phyloP scores from a whole-genome alignment of 2,888 invertebrate genomes.

The Scotopteryx bipunctaria region DNA sequence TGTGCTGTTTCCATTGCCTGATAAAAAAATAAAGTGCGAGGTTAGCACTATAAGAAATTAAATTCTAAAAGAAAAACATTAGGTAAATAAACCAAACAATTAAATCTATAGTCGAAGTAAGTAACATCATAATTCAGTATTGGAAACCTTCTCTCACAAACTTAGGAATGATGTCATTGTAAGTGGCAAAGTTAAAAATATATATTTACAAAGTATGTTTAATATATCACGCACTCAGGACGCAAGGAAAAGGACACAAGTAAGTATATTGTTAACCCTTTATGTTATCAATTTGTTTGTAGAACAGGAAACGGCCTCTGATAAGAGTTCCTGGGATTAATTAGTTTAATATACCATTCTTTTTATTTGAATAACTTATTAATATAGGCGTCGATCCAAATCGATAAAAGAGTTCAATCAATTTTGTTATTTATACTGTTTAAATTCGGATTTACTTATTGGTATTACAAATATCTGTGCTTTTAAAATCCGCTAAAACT shows the following conservation, averaged over 20 bases:
- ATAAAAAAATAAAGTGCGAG: no score
- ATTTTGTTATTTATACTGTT: no score
- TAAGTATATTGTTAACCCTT: constrained; percentile 75
- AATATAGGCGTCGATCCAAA: not conserved
- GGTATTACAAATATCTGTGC: no score
- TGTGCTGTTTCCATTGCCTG: no score
- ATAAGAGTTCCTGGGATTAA: constrained; percentile 24
- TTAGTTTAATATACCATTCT: constrained; percentile 3
- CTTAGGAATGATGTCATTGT: not conserved
- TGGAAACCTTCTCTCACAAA: not conserved
- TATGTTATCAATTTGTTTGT: constrained; percentile 16
- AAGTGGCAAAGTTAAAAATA: not conserved
- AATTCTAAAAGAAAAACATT: no score
- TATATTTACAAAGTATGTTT: constrained; percentile 18
- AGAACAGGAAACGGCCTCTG: constrained; percentile 25
- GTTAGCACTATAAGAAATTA: no score
- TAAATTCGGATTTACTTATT: no score
- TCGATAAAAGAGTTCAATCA: no score
- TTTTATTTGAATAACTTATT: not conserved
- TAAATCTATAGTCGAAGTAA: no score
- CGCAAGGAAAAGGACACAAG: constrained; percentile 90
- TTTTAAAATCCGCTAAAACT: no score
- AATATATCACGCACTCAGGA: constrained; percentile 78
- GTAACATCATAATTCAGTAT: no score
- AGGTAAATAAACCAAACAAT: no score